Base-by-base conservation (phyloP, 2,797 vertebrate genomes). In the Leptodactylus fallax region DNA sequence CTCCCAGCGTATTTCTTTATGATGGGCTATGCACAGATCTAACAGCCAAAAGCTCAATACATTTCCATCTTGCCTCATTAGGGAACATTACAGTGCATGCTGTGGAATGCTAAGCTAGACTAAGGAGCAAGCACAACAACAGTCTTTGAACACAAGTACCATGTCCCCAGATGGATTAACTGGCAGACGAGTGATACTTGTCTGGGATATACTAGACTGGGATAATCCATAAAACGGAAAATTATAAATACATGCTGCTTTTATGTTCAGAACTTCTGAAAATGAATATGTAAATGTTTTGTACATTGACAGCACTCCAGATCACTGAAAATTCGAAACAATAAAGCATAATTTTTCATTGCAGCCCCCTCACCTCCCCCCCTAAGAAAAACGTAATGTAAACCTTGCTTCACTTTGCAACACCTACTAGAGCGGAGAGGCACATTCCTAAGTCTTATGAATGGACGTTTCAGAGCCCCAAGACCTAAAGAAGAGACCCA, bases 21-120 rank as follows among this genome's bases (percentile, higher is more conserved):
- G 82, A 85, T 80, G 76, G 65, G 77, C 82, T 85, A 56, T 79
- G 87, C 87, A 84, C 76, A 88, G 63, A 88, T 88, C 76, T 88
- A 85, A 88, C 83, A 88, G 83, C 87, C 87, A 69, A 88, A 85
- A 88, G 87, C 87, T 85, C 87, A 80, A 85, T 88, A 80, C 83
- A 88, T 88, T 88, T 81, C 76, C 87, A 88, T 88, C 67, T 85
- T 63, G 13, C 7, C 87, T 88, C 87, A 88, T 88, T 88, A 88
- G 81, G 87, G 87, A 84, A 55, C 67, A 88, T 88, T 85, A 88
- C 65, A 11, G 74, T 63, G 82, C 77, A 85, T 84, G 74, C 76
- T 67, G 27, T 47, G 45, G 82, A 88, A 83, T 83, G 86, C 81
- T 83, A 87, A 83, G 25, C 58, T 87, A 79, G 80, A 69, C 72